A percentile compares a stretch with the other conserved stretches of the same genome.
Evolutionary conservation across 2,888 invertebrate species (phyloP).

Genomic region (Limnephilus marmoratus): DNA sequence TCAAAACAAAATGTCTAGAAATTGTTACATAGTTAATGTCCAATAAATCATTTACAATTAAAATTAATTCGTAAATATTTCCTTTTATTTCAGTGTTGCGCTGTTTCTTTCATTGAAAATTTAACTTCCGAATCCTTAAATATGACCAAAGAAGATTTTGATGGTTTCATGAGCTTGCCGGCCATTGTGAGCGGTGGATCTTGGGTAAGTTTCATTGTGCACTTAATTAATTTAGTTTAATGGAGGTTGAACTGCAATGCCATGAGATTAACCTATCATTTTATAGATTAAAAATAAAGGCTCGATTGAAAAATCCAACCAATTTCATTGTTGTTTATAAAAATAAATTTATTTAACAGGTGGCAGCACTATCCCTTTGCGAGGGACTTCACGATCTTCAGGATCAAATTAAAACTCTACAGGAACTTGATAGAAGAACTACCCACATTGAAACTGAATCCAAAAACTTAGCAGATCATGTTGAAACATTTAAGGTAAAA

Average conservation of each 20-base stretch:
- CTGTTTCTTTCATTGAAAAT: conserved; percentile 98
- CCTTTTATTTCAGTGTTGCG: conserved; percentile 88
- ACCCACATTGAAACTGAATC: conserved; percentile 81
- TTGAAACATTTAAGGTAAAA: conserved; percentile 83
- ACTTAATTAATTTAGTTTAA: not conserved
- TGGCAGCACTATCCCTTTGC: conserved; percentile 87
- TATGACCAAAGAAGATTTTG: conserved; percentile 94
- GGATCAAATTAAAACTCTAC: conserved; percentile 85
- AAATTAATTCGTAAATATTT: not conserved
- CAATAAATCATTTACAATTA: too few relatives aligned
- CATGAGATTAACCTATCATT: too few relatives aligned
- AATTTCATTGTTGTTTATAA: not conserved
- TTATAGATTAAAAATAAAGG: too few relatives aligned
- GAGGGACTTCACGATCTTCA: conserved; percentile 91
- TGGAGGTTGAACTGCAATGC: not conserved
- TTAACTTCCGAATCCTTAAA: conserved; percentile 94
- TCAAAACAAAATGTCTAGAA: too few relatives aligned
- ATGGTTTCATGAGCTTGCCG: conserved; percentile 86
- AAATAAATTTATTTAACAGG: conserved; percentile 68
- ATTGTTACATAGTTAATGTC: too few relatives aligned
- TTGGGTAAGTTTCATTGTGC: conserved; percentile 74
- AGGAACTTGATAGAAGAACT: conserved; percentile 82
- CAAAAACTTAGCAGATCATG: conserved; percentile 81
- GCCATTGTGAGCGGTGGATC: conserved; percentile 93
- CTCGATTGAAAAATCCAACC: too few relatives aligned